Percentiles rank a stretch among this genome's conserved stretches.
These are phyloP conservation scores for Neomonachus schauinslandi DNA, from an alignment of 2,113 vertebrate species.

Conservation along the genomic window DNA sequence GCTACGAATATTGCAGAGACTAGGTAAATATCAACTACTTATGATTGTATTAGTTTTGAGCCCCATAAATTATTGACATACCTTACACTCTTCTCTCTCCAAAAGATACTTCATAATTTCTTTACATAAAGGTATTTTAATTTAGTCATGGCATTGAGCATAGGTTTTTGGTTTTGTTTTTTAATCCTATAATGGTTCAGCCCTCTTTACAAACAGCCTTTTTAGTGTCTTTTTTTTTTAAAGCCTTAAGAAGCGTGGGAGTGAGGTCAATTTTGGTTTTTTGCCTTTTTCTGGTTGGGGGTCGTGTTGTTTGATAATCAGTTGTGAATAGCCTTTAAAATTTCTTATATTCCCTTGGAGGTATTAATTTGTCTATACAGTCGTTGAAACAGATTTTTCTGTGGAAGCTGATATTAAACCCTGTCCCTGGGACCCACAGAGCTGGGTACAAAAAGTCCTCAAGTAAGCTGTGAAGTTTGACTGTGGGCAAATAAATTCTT, in stretches of 20 bases:
- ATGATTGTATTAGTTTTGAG: neutral
- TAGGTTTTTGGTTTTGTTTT: neutral
- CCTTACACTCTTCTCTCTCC: neutral
- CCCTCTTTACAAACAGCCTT: neutral
- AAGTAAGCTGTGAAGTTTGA: neutral
- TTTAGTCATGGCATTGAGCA: neutral
- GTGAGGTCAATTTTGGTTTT: neutral
- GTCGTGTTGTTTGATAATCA: neutral
- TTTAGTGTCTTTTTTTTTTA: neutral
- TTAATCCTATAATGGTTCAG: neutral
- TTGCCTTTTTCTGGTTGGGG: neutral
- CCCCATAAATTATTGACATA: neutral
- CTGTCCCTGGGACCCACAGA: neutral
- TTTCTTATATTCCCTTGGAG: neutral
- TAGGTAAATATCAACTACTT: slow-evolving; percentile 87
- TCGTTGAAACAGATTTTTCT: neutral
- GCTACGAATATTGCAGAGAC: slow-evolving; percentile 99
- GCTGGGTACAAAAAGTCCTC: neutral
- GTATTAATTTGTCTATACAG: neutral
- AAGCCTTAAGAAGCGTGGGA: neutral
- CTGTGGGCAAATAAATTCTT: neutral
- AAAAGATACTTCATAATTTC: neutral
- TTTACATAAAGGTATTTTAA: slow-evolving; percentile 6
- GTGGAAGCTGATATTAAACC: neutral
- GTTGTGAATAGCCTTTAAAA: neutral